Evolutionary conservation across 2,113 vertebrate species (phyloP).

Genomic region (Cryptoleucopteryx plumbea): DNA sequence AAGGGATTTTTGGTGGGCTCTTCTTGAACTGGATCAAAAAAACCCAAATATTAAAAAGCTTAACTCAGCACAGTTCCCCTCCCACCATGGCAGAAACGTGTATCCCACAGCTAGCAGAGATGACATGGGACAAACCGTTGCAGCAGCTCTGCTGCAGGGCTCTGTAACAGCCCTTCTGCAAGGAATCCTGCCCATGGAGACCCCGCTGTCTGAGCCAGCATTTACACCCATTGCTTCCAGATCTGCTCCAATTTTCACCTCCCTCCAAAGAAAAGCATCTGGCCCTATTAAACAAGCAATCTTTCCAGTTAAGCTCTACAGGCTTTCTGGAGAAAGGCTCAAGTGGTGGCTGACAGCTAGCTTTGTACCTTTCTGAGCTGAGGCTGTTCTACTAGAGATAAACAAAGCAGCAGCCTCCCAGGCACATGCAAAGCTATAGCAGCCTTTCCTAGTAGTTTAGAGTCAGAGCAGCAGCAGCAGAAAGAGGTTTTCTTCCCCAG

Average conservation of each 20-base stretch:
- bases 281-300: not conserved
- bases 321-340: not conserved
- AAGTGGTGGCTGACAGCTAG: fast-evolving
- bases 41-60: not conserved
- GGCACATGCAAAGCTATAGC: not conserved
- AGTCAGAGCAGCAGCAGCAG: not conserved
- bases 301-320: not conserved
- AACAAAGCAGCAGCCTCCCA: not conserved
- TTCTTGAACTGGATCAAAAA: conserved; percentile 86
- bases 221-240: not conserved
- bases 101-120: not conserved
- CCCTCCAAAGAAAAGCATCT: not conserved
- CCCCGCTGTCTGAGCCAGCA: not conserved
- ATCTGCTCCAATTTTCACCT: not conserved
- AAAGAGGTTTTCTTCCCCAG: not conserved
- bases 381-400: not conserved
- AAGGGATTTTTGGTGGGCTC: conserved; percentile 95
- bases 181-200: not conserved
- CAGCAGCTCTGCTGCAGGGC: not conserved
- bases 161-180: fast-evolving
- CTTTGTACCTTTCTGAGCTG: not conserved
- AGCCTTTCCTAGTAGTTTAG: fast-evolving
- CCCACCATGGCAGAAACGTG: fast-evolving
- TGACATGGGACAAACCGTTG: fast-evolving
- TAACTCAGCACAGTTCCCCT: not conserved